Conservation (phyloP, 1,140 invertebrate species). For the Temnothorax longispinosus region DNA sequence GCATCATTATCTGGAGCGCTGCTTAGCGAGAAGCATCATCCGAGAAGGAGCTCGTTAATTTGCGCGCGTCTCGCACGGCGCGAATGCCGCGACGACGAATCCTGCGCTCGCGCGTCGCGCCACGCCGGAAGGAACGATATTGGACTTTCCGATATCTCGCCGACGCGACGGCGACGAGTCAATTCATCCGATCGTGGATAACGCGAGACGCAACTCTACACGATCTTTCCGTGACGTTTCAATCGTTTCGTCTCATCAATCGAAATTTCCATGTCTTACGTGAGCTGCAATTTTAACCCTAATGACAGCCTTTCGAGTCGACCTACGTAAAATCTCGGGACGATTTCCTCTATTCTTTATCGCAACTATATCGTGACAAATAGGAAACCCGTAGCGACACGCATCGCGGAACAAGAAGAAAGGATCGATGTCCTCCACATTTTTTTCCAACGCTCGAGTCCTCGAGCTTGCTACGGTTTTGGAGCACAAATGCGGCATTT, state of each 20-base stretch:
- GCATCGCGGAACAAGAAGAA: not conserved
- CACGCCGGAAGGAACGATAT: not conserved
- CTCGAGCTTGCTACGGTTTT: slow-evolving; percentile 48
- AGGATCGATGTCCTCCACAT: not conserved
- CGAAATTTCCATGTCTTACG: too few relatives aligned
- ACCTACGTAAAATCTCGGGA: not conserved
- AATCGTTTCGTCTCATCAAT: not conserved
- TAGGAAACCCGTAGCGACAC: not conserved
- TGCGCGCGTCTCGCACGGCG: slow-evolving; percentile 20
- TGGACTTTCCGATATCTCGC: not conserved
- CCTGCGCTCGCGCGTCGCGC: not conserved
- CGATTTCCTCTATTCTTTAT: not conserved
- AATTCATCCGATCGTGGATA: not conserved
- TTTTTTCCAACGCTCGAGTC: not conserved
- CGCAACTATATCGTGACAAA: not conserved
- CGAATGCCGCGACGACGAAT: not conserved
- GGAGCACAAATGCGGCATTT: slow-evolving; percentile 44
- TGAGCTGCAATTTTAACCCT: not conserved
- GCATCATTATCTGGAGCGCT: slow-evolving; percentile 75
- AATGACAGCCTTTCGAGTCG: not conserved
- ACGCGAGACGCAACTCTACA: not conserved
- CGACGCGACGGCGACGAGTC: not conserved
- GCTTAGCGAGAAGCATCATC: slow-evolving; percentile 71
- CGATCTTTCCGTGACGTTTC: not conserved
- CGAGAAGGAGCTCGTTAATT: slow-evolving; percentile 70